Evolutionary conservation across 2,797 vertebrate species (phyloP), one percentile per base, ranked within the genome.

Genomic region (Naso thynnoides): DNA sequence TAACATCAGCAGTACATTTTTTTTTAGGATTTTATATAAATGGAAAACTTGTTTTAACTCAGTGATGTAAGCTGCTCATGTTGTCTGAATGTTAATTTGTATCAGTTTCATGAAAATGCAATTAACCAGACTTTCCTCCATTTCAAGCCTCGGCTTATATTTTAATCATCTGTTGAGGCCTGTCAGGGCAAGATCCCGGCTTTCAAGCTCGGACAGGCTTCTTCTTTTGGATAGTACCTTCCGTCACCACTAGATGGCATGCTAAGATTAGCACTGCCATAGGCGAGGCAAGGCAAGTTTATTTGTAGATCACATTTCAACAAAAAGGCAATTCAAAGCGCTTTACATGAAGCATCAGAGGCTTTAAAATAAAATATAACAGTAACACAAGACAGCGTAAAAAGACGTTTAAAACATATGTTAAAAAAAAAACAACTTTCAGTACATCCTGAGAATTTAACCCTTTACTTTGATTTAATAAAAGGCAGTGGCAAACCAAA

Each of bases 171-270:
- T 38, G 39, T 29, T 42, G 21, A 74, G 48, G 67, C 49, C 64
- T 71, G 62, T 57, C 31, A 29, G 49, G 52, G 45, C 27, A 65
- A 27, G 45, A 58, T 69, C 61, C n/a, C 38, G 6, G 29, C 14
- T 29, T 67, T 53, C 4, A 27, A 27, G 24, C 42, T 50, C 23
- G 4, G 15, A 23, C 10, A 38, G 10, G 16, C 16, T 1, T 65
- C 23, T 57, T 3, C 23, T 21, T 62, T 48, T 41, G 10, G 3
- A n/a, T 21, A 27, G 9, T 76, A 62, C 47, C 44, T 10, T 42
- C 18, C 53, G 6, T 23, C 4, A 45, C 86, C 95, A 93, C 91
- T 91, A 94, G 95, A 93, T 92, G 93, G 91, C 87, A 74, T 57
- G 76, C 70, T 71, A 83, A 87, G 81, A 78, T 93, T 85, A 88